Base-by-base conservation (phyloP, 2,113 vertebrate genomes). In the Tragelaphus scriptus region DNA sequence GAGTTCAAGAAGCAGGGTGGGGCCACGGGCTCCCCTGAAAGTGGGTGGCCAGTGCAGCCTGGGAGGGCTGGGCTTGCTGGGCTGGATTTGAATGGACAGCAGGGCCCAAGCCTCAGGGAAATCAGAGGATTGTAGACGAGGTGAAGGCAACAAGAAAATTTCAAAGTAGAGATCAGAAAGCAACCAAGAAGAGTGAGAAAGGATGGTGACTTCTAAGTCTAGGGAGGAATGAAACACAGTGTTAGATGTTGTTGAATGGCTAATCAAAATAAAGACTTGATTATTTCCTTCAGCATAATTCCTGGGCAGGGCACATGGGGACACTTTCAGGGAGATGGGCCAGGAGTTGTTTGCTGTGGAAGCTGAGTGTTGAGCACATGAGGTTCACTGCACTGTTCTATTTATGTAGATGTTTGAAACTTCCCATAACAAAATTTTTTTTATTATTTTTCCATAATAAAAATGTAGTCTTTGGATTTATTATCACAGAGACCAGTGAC, bases 11-110 rank as follows among this genome's bases (percentile, higher is more conserved):
- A 28, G n/a, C 25, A 91, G 56, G 21, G 16, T 8, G 56, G 44
- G 36, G 30, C 51, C 75, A 12, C 5, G 1, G 36, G 40, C 40
- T 17, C 19, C 19, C 9, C 23, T 0, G 6, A 14, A n/a, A 47
- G 19, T 47, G 40, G 40, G 21, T 1, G 21, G 28, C 71, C 25
- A 12, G 17, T 25, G n/a, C 12, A 7, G 65, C 40, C 11, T 51
- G 25, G 40, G 10, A 26, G 19, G 32, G 32, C 19, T 47, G 10
- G 30, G 21, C 53, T 56, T 47, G 28, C 17, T 25, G 28, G n/a
- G 28, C 23, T 3, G 36, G 47, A 28, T 32, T 49, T 51, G 79
- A 32, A 51, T 19, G 47, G 16, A 81, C 49, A 21, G 47, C 28
- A 19, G 9, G 9, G 28, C 47, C 47, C 7, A 7, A 44, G n/a